These are phyloP conservation scores for Heteromurus nitidus DNA, from an alignment of 2,888 invertebrate species.

Conservation along the genomic window DNA sequence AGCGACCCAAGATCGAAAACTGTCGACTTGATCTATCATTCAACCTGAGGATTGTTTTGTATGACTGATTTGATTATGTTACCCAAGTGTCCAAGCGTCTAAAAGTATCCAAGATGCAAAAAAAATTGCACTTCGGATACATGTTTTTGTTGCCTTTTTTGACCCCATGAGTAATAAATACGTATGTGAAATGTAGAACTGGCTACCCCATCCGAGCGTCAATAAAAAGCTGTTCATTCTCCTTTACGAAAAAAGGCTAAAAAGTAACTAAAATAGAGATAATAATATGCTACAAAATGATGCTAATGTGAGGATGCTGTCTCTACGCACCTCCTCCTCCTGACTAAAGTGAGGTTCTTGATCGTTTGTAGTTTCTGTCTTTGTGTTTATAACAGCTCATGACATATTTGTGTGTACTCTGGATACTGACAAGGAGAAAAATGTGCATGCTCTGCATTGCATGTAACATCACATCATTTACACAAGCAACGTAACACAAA, in stretches of 20 bases:
- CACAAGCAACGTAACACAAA: no score
- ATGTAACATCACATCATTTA: no score
- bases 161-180: background rate
- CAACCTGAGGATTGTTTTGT: constrained; percentile 72
- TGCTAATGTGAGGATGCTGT: background rate
- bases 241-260: no score
- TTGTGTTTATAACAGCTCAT: background rate
- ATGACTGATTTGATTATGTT: constrained; percentile 54
- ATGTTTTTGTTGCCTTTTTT: no score
- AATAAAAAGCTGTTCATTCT: no score
- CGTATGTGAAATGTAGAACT: no score
- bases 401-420: background rate
- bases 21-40: constrained; percentile 70
- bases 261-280: no score
- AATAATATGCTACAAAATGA: background rate
- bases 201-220: no score
- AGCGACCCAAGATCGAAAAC: constrained; percentile 72
- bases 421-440: background rate
- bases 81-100: constrained; percentile 30
- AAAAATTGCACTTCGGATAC: no score
- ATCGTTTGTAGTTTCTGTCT: no score
- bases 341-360: background rate
- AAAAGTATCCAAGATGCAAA: constrained; percentile 9
- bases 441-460: no score
- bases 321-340: background rate